Base-by-base conservation (phyloP, 92 coral and sea anemone genomes). In the Meandrina meandrites region DNA sequence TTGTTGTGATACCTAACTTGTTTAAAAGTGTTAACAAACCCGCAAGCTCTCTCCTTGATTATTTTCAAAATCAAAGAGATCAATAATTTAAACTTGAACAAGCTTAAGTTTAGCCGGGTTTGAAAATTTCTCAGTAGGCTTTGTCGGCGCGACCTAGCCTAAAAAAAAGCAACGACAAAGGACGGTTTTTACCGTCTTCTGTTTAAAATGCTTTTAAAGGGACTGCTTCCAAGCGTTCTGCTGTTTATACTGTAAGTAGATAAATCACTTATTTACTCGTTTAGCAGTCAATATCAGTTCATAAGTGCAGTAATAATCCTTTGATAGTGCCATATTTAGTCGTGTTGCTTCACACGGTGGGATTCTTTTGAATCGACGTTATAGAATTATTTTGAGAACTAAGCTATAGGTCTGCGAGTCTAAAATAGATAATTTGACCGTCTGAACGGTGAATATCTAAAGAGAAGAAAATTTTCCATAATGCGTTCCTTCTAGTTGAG, bases 221-320 rank as follows among this genome's bases (percentile, higher is more conserved):
- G 77, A 48, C 15, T 54, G 16, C 30, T 79, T 4, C 3, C 79
- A 79, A 68, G 89, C 22, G 42, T 86, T 37, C 72, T 86, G 85
- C 89, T 86, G 84, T 79, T 79, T 70, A 76, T 86, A 67, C 50
- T 86, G 89, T 86, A 70, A 86, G 89, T 86, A 86, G 28, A 34
- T 62, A 76, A 27, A 1, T 6, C 34, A 32, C 30, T 32, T 85
- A 74, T 85, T 78, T 9, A 47, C 75, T 78, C 21, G 76, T 31
- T 62, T 31, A 19, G 45, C 18, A 67, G 42, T 75, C 34, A 35
- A 54, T 56, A 84, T 28, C 27, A 18, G 51, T 32, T 72, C 3
- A 54, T 54, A 5, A 69, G 28, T 35, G 15, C 1, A 18, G 54
- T 36, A 36, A 34, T 27, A 24, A 75, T 80, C 2, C 19, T 82